phyloP scores from a whole-genome alignment of 1,140 invertebrate species.

The Physella acuta region DNA sequence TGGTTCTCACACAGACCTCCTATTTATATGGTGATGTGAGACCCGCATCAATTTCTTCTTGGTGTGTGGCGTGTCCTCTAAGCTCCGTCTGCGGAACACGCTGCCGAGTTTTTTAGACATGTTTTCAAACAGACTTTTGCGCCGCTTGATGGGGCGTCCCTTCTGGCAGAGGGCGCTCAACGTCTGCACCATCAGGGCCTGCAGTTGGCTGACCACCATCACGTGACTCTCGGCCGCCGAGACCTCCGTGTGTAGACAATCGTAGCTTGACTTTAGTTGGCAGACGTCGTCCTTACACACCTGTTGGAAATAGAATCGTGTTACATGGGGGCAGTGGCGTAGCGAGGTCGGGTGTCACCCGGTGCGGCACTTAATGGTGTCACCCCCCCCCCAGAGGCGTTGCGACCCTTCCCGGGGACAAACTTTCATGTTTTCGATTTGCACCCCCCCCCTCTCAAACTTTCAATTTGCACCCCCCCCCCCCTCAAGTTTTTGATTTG shows the following conservation, averaged over 20 bases:
- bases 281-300: slow-evolving; percentile 77
- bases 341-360: no score
- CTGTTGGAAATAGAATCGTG: no score
- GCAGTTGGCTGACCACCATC: slow-evolving; percentile 75
- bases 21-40: slow-evolving; percentile 10
- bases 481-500: no score
- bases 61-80: slow-evolving; percentile 20
- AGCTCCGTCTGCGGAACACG: slow-evolving; percentile 30
- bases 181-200: slow-evolving; percentile 70
- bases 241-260: slow-evolving; percentile 81
- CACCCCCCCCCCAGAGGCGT: no score
- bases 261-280: slow-evolving; percentile 72
- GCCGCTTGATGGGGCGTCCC: slow-evolving; percentile 67
- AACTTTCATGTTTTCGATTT: no score
- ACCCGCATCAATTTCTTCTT: slow-evolving; percentile 12
- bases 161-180: slow-evolving; percentile 70
- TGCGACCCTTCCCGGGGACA: no score
- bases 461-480: no score
- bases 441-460: no score
- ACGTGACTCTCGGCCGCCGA: slow-evolving; percentile 79
- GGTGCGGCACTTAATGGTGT: no score
- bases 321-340: no score
- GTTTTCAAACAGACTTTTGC: slow-evolving; percentile 75
- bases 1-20: slow-evolving; percentile 22
- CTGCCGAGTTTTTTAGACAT: slow-evolving; percentile 66